phyloP scores from a whole-genome alignment of 64 coral and sea anemone genomes.

The Actinia tenebrosa region DNA sequence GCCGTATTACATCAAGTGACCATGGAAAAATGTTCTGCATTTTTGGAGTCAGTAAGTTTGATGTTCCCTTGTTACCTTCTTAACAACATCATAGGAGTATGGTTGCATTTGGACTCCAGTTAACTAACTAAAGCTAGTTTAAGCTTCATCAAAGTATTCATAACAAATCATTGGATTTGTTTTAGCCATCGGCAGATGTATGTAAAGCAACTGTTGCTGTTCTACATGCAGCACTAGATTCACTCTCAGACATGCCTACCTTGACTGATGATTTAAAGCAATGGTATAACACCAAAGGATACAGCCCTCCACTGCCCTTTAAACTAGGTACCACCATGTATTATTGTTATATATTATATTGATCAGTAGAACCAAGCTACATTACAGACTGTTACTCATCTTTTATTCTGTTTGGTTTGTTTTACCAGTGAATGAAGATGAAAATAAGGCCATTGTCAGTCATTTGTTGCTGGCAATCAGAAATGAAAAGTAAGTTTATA shows the following conservation, averaged over 20 bases:
- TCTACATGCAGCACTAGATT: conserved; percentile 56
- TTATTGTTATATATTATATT: too few species aligned
- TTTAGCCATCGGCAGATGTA: conserved; percentile 48
- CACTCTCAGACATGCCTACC: conserved; percentile 31
- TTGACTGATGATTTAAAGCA: conserved; percentile 42
- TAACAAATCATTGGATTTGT: not conserved
- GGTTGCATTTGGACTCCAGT: too few species aligned
- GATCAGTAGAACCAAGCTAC: too few species aligned
- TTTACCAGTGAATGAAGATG: conserved; percentile 30
- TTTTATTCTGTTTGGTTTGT: not conserved
- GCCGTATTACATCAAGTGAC: conserved; percentile 53
- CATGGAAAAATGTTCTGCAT: conserved; percentile 26
- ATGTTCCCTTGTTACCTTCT: not conserved
- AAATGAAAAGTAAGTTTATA: conserved; percentile 51
- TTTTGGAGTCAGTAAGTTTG: conserved; percentile 80
- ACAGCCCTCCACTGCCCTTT: conserved; percentile 18
- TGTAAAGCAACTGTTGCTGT: conserved; percentile 47
- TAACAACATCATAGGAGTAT: too few species aligned
- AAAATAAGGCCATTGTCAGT: conserved; percentile 36
- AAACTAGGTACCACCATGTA: not conserved
- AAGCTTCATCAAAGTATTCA: too few species aligned
- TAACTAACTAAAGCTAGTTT: too few species aligned
- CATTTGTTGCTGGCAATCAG: conserved; percentile 34
- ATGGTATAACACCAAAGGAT: conserved; percentile 31
- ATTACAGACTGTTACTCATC: not conserved